phyloP scores from a whole-genome alignment of 2,113 vertebrate species.

The Rhipidura dahli region DNA sequence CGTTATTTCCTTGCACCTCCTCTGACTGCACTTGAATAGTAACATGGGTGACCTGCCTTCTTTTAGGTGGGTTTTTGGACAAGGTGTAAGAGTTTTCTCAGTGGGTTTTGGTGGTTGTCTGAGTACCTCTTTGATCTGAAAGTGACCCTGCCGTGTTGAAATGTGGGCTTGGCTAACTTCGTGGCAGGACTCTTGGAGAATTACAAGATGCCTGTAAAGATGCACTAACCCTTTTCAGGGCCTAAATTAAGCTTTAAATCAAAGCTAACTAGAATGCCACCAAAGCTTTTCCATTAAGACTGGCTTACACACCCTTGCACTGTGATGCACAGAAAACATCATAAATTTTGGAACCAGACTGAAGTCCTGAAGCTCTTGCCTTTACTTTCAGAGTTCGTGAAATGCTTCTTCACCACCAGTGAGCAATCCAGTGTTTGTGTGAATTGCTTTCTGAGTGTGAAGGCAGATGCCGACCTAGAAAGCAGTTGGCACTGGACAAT shows the following conservation, averaged over 20 bases:
- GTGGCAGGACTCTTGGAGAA: slow-evolving; percentile 67
- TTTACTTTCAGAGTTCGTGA: slow-evolving; percentile 43
- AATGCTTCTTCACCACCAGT: slow-evolving; percentile 21
- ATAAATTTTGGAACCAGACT: slow-evolving; percentile 53
- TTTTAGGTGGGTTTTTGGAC: slow-evolving; percentile 19
- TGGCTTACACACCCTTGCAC: slow-evolving; percentile 58
- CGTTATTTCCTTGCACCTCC: background rate
- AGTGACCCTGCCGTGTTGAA: slow-evolving; percentile 65
- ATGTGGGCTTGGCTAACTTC: slow-evolving; percentile 67
- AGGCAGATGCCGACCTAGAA: slow-evolving; percentile 48
- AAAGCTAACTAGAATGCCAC: slow-evolving; percentile 70
- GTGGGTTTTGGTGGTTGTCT: slow-evolving; percentile 27
- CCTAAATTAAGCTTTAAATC: slow-evolving; percentile 73
- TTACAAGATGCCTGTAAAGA: slow-evolving; percentile 70
- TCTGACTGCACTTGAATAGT: background rate
- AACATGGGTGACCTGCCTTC: background rate
- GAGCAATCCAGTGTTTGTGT: slow-evolving; percentile 33
- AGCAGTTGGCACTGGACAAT: slow-evolving; percentile 39
- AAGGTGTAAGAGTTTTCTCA: background rate
- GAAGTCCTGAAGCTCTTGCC: slow-evolving; percentile 38
- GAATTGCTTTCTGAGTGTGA: slow-evolving; percentile 64
- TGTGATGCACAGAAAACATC: slow-evolving; percentile 63
- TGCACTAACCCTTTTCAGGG: slow-evolving; percentile 66
- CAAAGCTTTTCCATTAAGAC: slow-evolving; percentile 65
- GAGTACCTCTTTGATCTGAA: slow-evolving; percentile 57